These are phyloP conservation scores for Tethea ocularis DNA, from an alignment of 2,888 invertebrate genomes.

Conservation along the genomic window DNA sequence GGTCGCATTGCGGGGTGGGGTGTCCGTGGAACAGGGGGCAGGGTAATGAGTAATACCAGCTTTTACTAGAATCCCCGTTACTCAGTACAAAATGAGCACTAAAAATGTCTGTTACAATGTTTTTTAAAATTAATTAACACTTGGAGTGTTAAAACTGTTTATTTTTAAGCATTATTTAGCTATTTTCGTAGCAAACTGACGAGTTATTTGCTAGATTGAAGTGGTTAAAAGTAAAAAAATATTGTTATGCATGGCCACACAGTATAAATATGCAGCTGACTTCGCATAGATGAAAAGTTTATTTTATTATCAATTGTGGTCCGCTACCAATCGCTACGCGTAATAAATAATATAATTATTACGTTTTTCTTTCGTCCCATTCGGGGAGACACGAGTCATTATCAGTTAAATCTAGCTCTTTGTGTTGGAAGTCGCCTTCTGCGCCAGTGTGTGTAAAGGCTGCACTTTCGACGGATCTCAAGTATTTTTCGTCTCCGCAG, in stretches of 20 bases:
- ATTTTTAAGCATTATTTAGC: not conserved
- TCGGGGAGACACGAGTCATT: constrained; percentile 44
- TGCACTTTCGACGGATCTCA: constrained; percentile 66
- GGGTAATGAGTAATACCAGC: constrained; percentile 51
- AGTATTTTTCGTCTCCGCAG: constrained; percentile 6
- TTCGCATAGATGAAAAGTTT: constrained; percentile 55
- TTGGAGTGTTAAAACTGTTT: not conserved
- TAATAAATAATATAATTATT: constrained; percentile 47
- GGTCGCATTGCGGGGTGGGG: constrained; percentile 35
- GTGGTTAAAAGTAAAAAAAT: constrained; percentile 26
- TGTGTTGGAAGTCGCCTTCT: constrained; percentile 76
- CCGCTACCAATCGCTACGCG: constrained; percentile 54
- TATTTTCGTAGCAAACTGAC: constrained; percentile 8
- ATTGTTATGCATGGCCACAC: constrained; percentile 39
- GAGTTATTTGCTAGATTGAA: not conserved
- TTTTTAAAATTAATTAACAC: not conserved
- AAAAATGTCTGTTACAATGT: not conserved
- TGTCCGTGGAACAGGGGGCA: constrained; percentile 37
- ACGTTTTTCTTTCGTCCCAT: constrained; percentile 33
- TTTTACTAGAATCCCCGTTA: constrained; percentile 26
- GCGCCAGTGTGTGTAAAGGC: constrained; percentile 81
- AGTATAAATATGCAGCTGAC: constrained; percentile 40
- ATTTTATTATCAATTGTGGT: constrained; percentile 47
- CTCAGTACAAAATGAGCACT: not conserved
- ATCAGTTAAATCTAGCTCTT: constrained; percentile 53